Evolutionary conservation across 2,888 invertebrate genomes (phyloP).

Genomic region (Cistogaster globosa): DNA sequence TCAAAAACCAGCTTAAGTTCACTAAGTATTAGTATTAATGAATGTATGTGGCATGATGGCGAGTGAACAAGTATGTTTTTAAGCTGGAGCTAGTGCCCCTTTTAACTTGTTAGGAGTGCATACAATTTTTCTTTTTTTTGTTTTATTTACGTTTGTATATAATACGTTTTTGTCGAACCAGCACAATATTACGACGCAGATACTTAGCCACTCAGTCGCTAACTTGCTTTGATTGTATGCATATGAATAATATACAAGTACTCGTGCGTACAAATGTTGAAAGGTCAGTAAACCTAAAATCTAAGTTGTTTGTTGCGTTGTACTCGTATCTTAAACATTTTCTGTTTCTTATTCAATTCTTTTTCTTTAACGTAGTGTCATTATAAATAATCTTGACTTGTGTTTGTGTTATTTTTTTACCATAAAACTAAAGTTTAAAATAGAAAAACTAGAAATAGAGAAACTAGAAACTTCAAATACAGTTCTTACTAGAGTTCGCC

Average conservation of each 20-base stretch:
- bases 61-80: conserved; percentile 19
- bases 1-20: conserved; percentile 38
- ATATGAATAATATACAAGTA: neutral
- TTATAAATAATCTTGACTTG: neutral
- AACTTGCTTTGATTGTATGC: neutral
- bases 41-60: neutral
- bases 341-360: conserved; percentile 18
- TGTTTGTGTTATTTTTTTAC: neutral
- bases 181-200: conserved; percentile 12
- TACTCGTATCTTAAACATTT: conserved; percentile 19
- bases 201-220: neutral
- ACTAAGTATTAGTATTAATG: conserved; percentile 5
- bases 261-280: neutral
- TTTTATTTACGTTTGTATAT: neutral
- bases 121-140: neutral
- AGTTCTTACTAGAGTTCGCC: no score
- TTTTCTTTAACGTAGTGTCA: conserved; percentile 22
- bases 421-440: no score
- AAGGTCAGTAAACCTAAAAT: conserved; percentile 44
- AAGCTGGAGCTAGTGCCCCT: conserved; percentile 45
- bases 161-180: conserved; percentile 39
- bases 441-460: no score
- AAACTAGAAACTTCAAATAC: no score
- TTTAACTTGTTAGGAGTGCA: conserved; percentile 38
- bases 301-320: neutral